These are phyloP conservation scores for Zhuqinia jingwanae DNA, from an alignment of 2,888 invertebrate species.

Conservation along the genomic window DNA sequence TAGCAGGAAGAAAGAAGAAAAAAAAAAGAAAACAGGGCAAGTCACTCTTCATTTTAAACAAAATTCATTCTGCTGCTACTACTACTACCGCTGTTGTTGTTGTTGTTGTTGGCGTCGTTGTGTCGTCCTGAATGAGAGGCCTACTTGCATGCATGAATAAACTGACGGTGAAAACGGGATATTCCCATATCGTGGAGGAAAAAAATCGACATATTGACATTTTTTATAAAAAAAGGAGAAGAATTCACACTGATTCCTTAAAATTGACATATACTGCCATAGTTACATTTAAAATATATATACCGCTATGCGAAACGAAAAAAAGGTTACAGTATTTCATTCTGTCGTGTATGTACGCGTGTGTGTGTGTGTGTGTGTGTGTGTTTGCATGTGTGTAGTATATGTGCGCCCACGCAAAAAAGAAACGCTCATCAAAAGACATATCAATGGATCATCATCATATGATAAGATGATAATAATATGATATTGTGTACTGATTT, in stretches of 20 bases:
- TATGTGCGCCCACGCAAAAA: not conserved
- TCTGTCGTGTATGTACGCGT: no score
- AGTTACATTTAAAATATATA: no score
- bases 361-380: no score
- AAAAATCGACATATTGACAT: no score
- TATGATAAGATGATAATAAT: constrained; percentile 26
- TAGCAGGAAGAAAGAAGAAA: not conserved
- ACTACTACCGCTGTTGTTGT: constrained; percentile 7
- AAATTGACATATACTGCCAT: constrained; percentile 24
- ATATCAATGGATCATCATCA: constrained; percentile 6
- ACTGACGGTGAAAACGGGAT: constrained; percentile 7
- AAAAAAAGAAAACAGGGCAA: constrained; percentile 7
- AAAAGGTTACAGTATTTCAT: no score
- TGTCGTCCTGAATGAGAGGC: not conserved
- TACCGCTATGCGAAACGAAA: no score
- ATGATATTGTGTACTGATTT: constrained; percentile 19
- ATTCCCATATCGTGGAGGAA: constrained; percentile 14
- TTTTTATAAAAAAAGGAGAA: no score
- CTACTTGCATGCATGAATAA: constrained; percentile 46
- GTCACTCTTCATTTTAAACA: constrained; percentile 40
- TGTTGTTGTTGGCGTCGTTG: not conserved
- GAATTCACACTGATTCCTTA: no score
- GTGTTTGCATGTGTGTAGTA: no score
- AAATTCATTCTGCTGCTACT: constrained; percentile 22
- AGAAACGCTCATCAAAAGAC: not conserved